Base-by-base conservation (phyloP, 2,113 vertebrate genomes). In the Nothobranchius kuhntae region DNA sequence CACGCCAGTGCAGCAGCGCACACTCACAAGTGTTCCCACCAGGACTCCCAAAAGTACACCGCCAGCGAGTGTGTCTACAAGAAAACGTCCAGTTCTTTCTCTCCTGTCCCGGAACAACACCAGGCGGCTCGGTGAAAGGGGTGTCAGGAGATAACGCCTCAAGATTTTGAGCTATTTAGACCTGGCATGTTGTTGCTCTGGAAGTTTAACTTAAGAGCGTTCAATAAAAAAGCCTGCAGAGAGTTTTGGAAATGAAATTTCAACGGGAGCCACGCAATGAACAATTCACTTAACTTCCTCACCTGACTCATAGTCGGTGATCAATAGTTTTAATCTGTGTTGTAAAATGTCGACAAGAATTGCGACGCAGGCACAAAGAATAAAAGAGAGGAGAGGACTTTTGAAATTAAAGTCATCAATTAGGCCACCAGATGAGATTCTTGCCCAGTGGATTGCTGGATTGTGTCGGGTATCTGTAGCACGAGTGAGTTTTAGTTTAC, bases 271-370 rank as follows among this genome's bases (percentile, higher is more conserved):
- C 46, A 35, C 1, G 13, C 51, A 36, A 63, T 58, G 70, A 66
- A 38, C 55, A 61, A 73, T 79, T 80, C 74, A 64, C 72, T 83
- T 71, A 79, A 80, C 80, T 77, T 72, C 78, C 47, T 73, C 21
- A 58, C 56, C 65, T 61, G 52, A 69, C 65, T 61, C 65, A 59
- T 61, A 50, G 61, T 14, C 47, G 60, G 53, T 81, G 73, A 91
- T 89, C 85, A 73, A 90, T 91, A 80, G 73, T 71, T 77, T 82
- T 88, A 76, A 78, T 87, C 68, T 75, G 62, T 58, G 48, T 26
- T 35, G 74, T 14, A 71, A 80, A 68, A 52, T 44, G 51, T 78
- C 81, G 40, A 56, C 13, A n/a, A 84, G 80, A 72, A 71, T 53
- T 15, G 71, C 50, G 56, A 36, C 45, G 30, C 36, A 45, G 72